Conservation (phyloP, 1,140 invertebrate genomes). For the Drosophila bipectinata region DNA sequence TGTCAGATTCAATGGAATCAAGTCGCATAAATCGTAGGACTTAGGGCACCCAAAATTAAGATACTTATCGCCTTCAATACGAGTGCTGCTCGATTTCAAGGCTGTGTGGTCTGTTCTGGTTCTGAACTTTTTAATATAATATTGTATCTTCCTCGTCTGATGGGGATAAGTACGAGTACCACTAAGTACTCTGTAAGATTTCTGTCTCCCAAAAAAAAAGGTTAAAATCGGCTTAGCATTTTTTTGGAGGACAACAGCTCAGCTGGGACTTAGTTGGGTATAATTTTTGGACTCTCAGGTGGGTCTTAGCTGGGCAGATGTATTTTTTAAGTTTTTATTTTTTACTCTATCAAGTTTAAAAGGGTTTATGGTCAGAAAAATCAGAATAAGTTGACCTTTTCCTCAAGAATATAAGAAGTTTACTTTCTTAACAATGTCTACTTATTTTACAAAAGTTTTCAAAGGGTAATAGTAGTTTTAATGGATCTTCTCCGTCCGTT, state of each 20-base stretch:
- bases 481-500: no score
- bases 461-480: no score
- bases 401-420: no score
- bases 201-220: neutral
- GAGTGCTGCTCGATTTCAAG: neutral
- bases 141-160: neutral
- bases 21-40: constrained; percentile 67
- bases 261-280: constrained; percentile 4
- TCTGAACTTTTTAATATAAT: constrained; percentile 7
- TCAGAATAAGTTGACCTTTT: no score
- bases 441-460: no score
- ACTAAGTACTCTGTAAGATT: constrained; percentile 7
- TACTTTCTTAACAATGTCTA: no score
- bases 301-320: neutral
- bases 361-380: no score
- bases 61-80: constrained; percentile 50
- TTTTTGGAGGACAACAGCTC: constrained; percentile 1
- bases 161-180: constrained; percentile 7
- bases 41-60: constrained; percentile 25
- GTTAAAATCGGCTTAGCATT: constrained; percentile 27
- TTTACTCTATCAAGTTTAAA: no score
- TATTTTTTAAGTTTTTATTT: neutral
- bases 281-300: neutral
- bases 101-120: constrained; percentile 36
- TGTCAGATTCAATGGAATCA: constrained; percentile 56